Evolutionary conservation across 2,888 invertebrate species (phyloP).

Genomic region (Subacronicta megacephala): DNA sequence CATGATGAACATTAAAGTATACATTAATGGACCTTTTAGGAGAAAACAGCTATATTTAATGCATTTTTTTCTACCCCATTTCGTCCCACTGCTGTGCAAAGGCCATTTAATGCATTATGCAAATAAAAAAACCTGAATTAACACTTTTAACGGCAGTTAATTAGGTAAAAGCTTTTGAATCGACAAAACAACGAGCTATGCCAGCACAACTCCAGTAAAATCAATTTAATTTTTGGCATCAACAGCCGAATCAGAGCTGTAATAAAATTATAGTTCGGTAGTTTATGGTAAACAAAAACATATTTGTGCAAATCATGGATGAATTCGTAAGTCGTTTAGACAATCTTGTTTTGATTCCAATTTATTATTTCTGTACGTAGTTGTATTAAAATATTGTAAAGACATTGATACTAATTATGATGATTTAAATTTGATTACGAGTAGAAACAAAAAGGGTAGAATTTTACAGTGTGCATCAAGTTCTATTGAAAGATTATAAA

Average conservation of each 20-base stretch:
- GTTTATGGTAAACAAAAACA: slow-evolving; percentile 22
- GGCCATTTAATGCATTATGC: no score
- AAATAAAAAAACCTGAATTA: no score
- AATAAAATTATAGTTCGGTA: slow-evolving; percentile 22
- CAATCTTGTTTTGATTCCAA: not conserved
- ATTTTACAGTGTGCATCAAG: no score
- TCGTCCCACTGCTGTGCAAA: no score
- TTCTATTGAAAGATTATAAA: no score
- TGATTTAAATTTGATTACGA: no score
- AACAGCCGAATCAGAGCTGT: slow-evolving; percentile 1
- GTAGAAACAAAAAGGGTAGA: no score
- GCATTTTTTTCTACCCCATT: no score
- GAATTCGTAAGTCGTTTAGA: slow-evolving; percentile 3
- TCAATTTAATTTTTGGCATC: slow-evolving; percentile 28
- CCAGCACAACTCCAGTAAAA: slow-evolving; percentile 1
- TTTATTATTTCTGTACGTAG: not conserved
- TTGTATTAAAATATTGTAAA: not conserved
- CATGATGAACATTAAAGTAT: no score
- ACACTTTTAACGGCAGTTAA: not conserved
- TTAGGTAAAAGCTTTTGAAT: not conserved
- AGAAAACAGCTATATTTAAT: no score
- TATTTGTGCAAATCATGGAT: slow-evolving; percentile 17
- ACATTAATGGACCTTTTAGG: no score
- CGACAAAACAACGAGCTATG: not conserved
- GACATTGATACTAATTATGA: not conserved